Percentiles rank a stretch among this genome's conserved stretches.
Conservation (phyloP, 2,113 vertebrate species). For the Montifringilla adamsi region DNA sequence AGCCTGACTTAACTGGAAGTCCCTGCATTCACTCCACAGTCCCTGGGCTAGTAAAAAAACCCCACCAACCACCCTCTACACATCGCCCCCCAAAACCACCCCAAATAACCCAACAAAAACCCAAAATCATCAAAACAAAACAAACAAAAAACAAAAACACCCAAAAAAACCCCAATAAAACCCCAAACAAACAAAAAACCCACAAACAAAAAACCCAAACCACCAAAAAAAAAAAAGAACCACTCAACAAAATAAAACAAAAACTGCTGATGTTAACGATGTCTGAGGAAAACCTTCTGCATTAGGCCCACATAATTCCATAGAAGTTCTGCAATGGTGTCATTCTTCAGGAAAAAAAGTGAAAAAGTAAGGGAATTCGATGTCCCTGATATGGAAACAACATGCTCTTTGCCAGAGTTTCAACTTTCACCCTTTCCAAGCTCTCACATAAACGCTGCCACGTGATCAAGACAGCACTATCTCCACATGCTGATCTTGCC, state of each 20-base stretch:
- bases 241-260: not conserved
- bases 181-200: not conserved
- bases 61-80: not conserved
- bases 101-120: not conserved
- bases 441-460: not conserved
- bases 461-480: not conserved
- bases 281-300: not conserved
- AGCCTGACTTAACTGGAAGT: not conserved
- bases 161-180: not conserved
- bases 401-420: not conserved
- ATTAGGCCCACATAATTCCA: not conserved
- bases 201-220: not conserved
- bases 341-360: not conserved
- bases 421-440: not conserved
- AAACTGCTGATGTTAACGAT: not conserved
- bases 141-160: not conserved
- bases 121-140: not conserved
- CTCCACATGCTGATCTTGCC: not conserved
- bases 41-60: not conserved
- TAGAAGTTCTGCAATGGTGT: not conserved
- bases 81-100: no score
- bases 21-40: not conserved
- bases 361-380: constrained; percentile 14
- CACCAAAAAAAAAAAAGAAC: not conserved
- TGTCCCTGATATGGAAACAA: not conserved